Evolutionary conservation across 2,113 vertebrate genomes (phyloP).

Genomic region (Riparia riparia): DNA sequence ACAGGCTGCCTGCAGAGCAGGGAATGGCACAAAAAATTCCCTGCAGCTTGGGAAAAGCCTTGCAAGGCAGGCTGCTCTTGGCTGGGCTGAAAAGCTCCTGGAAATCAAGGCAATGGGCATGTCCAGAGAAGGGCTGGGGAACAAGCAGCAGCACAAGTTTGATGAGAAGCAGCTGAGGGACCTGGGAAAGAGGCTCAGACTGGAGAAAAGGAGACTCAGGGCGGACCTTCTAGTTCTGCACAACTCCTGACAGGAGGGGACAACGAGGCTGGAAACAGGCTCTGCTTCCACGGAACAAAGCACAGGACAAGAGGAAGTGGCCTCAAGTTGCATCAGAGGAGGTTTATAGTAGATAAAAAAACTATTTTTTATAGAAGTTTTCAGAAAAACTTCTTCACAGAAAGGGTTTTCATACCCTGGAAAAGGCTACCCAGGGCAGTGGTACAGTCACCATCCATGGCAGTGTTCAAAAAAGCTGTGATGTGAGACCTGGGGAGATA

Average conservation of each 20-base stretch:
- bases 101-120: accelerated
- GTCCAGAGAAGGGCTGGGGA: not conserved
- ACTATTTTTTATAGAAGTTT: no score
- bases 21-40: accelerated
- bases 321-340: not conserved
- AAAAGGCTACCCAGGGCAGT: not conserved
- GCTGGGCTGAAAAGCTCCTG: not conserved
- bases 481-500: not conserved
- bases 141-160: not conserved
- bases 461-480: not conserved
- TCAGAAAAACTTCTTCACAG: not conserved
- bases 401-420: not conserved
- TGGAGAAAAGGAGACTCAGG: not conserved
- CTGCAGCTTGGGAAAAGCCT: not conserved
- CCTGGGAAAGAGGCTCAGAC: not conserved
- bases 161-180: not conserved
- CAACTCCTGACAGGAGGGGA: not conserved
- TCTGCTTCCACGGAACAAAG: not conserved
- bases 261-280: accelerated
- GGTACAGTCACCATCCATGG: not conserved
- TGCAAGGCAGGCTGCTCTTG: not conserved
- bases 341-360: not conserved
- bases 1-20: not conserved
- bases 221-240: not conserved
- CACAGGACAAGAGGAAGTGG: not conserved